phyloP scores from a whole-genome alignment of 1,140 invertebrate genomes.

The Tribolium madens region DNA sequence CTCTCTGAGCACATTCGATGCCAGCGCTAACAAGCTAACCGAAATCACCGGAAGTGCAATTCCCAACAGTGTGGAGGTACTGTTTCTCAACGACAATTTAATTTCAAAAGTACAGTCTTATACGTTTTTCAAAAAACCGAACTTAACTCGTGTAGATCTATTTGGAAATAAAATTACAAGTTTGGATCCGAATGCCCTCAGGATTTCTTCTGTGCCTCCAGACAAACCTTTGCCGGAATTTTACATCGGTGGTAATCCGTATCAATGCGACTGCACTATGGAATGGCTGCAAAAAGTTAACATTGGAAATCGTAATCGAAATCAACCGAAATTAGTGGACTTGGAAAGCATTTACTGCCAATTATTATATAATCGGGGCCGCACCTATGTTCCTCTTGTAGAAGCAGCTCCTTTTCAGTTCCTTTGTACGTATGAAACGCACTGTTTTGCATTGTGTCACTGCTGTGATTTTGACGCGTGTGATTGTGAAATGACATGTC shows the following conservation, averaged over 20 bases:
- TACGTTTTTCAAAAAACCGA: conserved; percentile 93
- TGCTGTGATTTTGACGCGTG: conserved; percentile 96
- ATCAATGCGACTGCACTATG: conserved; percentile 90
- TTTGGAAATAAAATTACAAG: conserved; percentile 87
- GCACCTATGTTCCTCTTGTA: conserved; percentile 82
- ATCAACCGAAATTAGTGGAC: conserved; percentile 89
- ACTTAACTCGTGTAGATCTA: conserved; percentile 87
- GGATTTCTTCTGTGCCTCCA: conserved; percentile 82
- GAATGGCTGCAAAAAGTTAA: conserved; percentile 88
- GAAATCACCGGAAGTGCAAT: conserved; percentile 89
- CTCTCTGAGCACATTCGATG: conserved; percentile 86
- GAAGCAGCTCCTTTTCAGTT: conserved; percentile 89
- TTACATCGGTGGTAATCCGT: conserved; percentile 90
- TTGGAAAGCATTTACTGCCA: conserved; percentile 90
- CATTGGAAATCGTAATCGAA: conserved; percentile 78
- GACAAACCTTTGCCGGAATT: conserved; percentile 89
- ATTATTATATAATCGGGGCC: conserved; percentile 85
- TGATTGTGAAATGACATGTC: conserved; percentile 95
- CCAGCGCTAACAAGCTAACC: conserved; percentile 85
- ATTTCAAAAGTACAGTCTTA: conserved; percentile 91
- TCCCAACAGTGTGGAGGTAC: conserved; percentile 86
- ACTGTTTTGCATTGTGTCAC: conserved; percentile 91
- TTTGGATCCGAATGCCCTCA: conserved; percentile 86
- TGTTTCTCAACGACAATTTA: conserved; percentile 87
- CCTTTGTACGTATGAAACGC: conserved; percentile 90